A percentile compares a stretch with the other conserved stretches of the same genome.
Conservation (phyloP, 2,113 vertebrate species). For the Rhodinocichla rosea region DNA sequence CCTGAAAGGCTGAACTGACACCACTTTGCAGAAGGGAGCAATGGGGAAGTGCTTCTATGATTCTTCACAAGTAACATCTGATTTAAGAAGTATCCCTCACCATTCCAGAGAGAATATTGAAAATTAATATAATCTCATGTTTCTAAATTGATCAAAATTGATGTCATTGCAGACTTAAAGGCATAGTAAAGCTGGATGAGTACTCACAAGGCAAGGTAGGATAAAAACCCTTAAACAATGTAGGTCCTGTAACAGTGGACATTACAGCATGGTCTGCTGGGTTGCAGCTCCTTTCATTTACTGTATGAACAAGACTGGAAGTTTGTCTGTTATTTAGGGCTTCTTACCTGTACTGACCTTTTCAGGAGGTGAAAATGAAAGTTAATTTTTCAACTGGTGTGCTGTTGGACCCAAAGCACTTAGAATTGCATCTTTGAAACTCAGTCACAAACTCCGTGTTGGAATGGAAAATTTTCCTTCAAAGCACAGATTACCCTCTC, state of each 20-base stretch:
- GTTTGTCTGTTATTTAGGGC: not conserved
- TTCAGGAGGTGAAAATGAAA: not conserved
- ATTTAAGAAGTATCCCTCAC: not conserved
- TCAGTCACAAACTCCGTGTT: not conserved
- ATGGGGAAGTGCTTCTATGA: not conserved
- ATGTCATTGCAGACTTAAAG: not conserved
- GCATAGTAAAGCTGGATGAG: not conserved
- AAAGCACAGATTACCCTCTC: not conserved
- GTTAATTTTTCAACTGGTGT: not conserved
- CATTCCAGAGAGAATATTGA: not conserved
- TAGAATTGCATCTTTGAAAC: not conserved
- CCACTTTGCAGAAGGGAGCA: not conserved
- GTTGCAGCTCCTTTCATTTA: not conserved
- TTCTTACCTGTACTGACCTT: not conserved
- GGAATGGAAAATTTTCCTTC: not conserved
- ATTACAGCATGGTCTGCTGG: rapidly evolving
- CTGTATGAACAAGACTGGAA: not conserved
- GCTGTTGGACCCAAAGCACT: not conserved
- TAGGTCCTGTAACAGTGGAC: not conserved
- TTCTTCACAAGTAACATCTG: not conserved
- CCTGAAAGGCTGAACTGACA: not conserved
- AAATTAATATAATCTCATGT: not conserved
- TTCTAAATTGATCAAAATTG: not conserved
- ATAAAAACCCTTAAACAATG: not conserved
- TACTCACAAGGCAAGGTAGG: not conserved